These are phyloP conservation scores for Eupithecia subumbrata DNA, from an alignment of 2,888 invertebrate genomes.

Conservation along the genomic window DNA sequence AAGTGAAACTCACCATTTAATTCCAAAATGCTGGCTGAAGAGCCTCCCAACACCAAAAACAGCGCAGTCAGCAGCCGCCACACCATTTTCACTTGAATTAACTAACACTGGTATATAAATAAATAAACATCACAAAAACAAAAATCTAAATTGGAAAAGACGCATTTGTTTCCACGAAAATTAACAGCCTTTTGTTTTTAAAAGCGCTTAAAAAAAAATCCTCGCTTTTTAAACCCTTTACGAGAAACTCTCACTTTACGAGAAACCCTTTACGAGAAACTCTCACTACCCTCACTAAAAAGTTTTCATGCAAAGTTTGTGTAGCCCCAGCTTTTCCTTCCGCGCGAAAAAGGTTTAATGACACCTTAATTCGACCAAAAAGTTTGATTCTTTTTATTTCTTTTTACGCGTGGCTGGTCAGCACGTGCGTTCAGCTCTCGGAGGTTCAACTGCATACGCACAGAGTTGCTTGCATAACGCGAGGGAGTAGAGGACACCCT, in stretches of 20 bases:
- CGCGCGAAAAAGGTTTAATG: not conserved
- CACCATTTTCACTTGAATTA: conserved; percentile 29
- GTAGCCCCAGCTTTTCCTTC: not conserved
- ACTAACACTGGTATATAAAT: not conserved
- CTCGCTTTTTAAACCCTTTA: not conserved
- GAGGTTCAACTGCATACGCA: conserved; percentile 19
- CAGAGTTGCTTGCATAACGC: conserved; percentile 28
- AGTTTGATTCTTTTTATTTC: conserved; percentile 6
- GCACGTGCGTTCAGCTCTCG: conserved; percentile 20
- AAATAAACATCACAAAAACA: conserved; percentile 10
- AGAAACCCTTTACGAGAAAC: no score
- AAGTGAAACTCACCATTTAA: conserved; percentile 50
- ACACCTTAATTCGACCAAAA: not conserved
- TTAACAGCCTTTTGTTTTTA: not conserved
- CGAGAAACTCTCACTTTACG: no score
- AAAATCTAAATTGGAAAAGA: not conserved
- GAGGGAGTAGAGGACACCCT: conserved; percentile 30
- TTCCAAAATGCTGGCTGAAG: conserved; percentile 47
- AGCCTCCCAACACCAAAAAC: conserved; percentile 42
- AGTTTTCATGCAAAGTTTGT: not conserved
- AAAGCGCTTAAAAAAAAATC: not conserved
- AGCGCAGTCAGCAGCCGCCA: conserved; percentile 44
- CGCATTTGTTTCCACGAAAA: not conserved
- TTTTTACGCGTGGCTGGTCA: conserved; percentile 2
- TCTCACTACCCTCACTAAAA: no score